These are phyloP conservation scores for Onchidella celtica DNA, from an alignment of 2,888 invertebrate genomes.

Conservation along the genomic window DNA sequence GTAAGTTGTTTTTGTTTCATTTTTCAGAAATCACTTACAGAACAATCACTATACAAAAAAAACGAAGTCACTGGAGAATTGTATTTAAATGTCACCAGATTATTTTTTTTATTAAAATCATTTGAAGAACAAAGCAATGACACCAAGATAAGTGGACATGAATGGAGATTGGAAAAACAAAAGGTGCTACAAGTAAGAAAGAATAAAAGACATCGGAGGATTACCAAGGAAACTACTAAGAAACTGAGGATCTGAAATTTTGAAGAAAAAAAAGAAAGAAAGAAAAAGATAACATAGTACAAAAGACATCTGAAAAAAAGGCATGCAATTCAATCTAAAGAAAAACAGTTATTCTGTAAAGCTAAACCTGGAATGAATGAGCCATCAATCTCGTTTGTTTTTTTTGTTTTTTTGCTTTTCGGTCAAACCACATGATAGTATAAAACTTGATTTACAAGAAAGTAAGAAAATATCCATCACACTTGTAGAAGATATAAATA, in stretches of 20 bases:
- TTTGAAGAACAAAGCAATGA: slow-evolving; percentile 13
- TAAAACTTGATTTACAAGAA: background rate
- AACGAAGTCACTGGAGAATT: too few species aligned
- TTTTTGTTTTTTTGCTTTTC: too few species aligned
- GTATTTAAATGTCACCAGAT: slow-evolving; percentile 33
- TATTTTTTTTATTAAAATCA: slow-evolving; percentile 34
- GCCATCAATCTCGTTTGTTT: too few species aligned
- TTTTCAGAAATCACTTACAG: too few species aligned
- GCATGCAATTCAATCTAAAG: background rate
- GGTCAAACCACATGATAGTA: background rate
- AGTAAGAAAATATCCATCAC: slow-evolving; percentile 11
- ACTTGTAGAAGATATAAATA: background rate
- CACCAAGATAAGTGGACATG: slow-evolving; percentile 22
- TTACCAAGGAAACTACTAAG: background rate
- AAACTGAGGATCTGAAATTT: background rate
- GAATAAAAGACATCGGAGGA: background rate
- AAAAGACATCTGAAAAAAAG: background rate
- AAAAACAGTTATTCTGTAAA: slow-evolving; percentile 3
- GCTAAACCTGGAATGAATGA: slow-evolving; percentile 16
- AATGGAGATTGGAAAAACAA: slow-evolving; percentile 22
- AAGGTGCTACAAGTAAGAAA: slow-evolving; percentile 1
- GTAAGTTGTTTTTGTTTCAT: too few species aligned
- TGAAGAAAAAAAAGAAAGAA: background rate
- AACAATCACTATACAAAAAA: too few species aligned
- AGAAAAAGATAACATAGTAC: background rate